Evolutionary conservation across 64 coral and sea anemone species (phyloP).

Genomic region (Montipora cactus): DNA sequence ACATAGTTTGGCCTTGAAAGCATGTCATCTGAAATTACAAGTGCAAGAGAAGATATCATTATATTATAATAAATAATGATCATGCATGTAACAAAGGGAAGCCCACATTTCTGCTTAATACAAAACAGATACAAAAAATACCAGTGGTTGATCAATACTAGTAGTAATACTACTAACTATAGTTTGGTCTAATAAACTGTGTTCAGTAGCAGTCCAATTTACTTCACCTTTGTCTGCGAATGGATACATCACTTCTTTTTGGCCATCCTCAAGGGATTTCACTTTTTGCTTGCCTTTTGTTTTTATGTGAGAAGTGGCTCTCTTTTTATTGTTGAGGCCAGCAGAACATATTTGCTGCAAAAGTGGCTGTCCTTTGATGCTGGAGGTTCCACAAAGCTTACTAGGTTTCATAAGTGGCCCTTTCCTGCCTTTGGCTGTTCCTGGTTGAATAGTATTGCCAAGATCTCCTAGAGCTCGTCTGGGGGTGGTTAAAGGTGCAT

Average conservation of each 20-base stretch:
- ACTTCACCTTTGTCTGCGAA: conserved; percentile 81
- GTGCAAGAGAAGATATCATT: background rate
- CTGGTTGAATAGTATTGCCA: conserved; percentile 59
- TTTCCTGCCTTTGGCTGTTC: conserved; percentile 15
- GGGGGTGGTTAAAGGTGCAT: conserved; percentile 71
- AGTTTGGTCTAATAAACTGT: background rate
- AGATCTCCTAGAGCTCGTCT: conserved; percentile 87
- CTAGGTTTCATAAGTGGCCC: conserved; percentile 47
- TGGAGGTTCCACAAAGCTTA: conserved; percentile 66
- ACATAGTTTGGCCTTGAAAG: conserved; percentile 47
- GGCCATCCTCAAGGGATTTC: conserved; percentile 39
- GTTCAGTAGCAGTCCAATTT: background rate
- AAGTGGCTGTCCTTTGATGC: conserved; percentile 45
- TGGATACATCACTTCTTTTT: conserved; percentile 89
- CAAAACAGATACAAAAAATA: too few relatives aligned
- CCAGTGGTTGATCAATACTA: too few relatives aligned
- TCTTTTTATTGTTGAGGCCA: conserved; percentile 44
- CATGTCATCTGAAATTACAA: conserved; percentile 22
- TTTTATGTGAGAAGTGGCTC: conserved; percentile 20
- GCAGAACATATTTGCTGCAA: conserved; percentile 64
- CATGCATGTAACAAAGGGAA: too few relatives aligned
- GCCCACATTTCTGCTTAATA: too few relatives aligned
- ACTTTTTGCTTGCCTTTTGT: conserved; percentile 32
- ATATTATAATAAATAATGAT: too few relatives aligned
- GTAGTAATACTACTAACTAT: background rate